Conservation (phyloP, 2,113 vertebrate genomes). For the Heteronetta atricapilla region DNA sequence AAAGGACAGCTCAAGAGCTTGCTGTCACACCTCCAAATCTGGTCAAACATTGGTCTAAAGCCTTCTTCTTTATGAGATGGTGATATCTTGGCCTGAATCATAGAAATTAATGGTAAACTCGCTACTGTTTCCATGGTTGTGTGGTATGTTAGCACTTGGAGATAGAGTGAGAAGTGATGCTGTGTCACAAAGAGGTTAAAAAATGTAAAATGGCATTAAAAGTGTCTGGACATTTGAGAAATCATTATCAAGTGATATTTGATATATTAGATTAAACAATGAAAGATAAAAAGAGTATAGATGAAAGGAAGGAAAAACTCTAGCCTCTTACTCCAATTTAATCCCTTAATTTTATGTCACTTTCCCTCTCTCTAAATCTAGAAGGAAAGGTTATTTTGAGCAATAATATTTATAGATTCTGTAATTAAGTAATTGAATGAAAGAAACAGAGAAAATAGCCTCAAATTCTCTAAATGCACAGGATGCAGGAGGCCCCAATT, state of each 20-base stretch:
- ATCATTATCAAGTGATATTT: background rate
- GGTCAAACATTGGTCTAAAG: background rate
- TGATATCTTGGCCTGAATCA: background rate
- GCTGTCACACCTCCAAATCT: background rate
- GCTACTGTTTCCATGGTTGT: background rate
- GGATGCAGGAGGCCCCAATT: background rate
- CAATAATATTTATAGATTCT: background rate
- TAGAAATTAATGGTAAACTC: background rate
- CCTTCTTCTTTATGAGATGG: background rate
- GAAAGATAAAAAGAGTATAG: background rate
- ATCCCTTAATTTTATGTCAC: background rate
- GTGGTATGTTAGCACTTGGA: background rate
- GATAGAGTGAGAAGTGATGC: background rate
- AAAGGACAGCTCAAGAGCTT: background rate
- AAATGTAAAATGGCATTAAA: background rate
- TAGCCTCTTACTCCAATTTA: background rate
- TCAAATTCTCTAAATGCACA: background rate
- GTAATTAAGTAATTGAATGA: background rate
- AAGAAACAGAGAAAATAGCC: background rate
- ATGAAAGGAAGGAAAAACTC: background rate
- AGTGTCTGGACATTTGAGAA: slow-evolving; percentile 1
- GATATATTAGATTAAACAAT: background rate
- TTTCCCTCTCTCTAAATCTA: background rate
- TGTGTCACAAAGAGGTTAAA: background rate
- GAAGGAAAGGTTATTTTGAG: slow-evolving; percentile 10